Percentiles rank a stretch among this genome's conserved stretches.
These are phyloP conservation scores for Phataginus tetradactyla DNA, from an alignment of 2,797 vertebrate genomes.

Conservation along the genomic window DNA sequence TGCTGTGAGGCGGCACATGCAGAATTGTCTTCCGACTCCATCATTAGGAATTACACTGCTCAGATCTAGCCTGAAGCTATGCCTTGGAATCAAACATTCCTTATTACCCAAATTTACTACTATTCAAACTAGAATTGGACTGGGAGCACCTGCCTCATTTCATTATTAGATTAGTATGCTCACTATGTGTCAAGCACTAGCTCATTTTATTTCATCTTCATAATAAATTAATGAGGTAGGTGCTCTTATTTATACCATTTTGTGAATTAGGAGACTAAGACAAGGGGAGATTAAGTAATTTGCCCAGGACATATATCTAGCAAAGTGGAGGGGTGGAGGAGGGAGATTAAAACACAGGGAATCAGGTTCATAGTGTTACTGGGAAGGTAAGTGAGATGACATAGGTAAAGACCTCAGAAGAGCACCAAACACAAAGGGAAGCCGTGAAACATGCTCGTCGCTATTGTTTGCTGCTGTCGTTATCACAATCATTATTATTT, in stretches of 20 bases:
- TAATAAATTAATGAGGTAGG: not conserved
- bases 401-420: not conserved
- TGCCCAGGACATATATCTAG: not conserved
- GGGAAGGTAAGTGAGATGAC: not conserved
- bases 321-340: fast-evolving
- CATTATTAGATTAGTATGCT: not conserved
- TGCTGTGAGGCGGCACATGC: fast-evolving
- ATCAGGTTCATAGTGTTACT: not conserved
- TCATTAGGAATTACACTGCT: not conserved
- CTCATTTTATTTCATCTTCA: not conserved
- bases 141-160: not conserved
- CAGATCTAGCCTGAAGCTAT: not conserved
- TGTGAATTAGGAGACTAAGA: not conserved
- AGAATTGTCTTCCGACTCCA: not conserved
- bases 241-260: not conserved
- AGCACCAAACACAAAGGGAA: not conserved
- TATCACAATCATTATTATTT: not conserved
- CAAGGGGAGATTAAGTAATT: too few species aligned
- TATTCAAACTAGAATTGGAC: not conserved
- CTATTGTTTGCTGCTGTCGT: not conserved
- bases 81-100: not conserved
- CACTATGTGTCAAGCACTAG: not conserved
- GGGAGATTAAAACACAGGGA: not conserved
- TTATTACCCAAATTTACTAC: not conserved
- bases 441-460: too few species aligned